Base-by-base conservation (phyloP, 2,113 vertebrate species). In the Pelvicachromis taeniatus region DNA sequence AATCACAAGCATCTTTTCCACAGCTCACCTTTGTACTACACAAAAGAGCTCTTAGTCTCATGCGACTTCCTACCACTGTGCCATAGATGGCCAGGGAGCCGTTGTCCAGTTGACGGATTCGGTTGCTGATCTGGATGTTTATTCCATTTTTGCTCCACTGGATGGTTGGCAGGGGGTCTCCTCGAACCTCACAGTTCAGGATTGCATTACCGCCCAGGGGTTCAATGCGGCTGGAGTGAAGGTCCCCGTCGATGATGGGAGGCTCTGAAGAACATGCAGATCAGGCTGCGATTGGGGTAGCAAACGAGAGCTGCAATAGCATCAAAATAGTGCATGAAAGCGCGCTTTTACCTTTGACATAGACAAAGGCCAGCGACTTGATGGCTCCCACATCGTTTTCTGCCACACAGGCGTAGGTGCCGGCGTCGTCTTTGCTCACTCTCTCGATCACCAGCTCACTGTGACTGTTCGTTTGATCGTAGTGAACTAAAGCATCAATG, bases 71-170 rank as follows among this genome's bases (percentile, higher is more conserved):
- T 97, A 99, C 99, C 84, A 97, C 96, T 1, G 98, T 99, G 95
- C 98, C 96, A 0, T 98, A 98, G 91, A 99, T 98, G 53, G 97
- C 98, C 7, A 99, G 95, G 29, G 99, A 99, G 80, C 98, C 98
- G 1, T 99, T 99, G 91, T 95, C 93, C 26, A 99, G 95, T 48
- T 98, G 97, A 16, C 48, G 96, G 86, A 99, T 97, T 82, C 97
- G 96, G 88, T 96, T 97, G 92, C 90, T 96, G 54, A 96, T 96
- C 26, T 93, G 95, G 82, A 99, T 48, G 4, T 96, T 96, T 14
- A 97, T 89, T 61, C 98, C 98, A 48, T 95, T 96, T 91, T 97
- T 97, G 94, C 95, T 98, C 99, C 99, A 99, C 83, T 96, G 97
- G 88, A 99, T 99, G 65, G 94, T 97, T 53, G 98, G 98, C 77